Evolutionary conservation across 2,113 vertebrate genomes (phyloP).

Genomic region (Stegastes partitus): DNA sequence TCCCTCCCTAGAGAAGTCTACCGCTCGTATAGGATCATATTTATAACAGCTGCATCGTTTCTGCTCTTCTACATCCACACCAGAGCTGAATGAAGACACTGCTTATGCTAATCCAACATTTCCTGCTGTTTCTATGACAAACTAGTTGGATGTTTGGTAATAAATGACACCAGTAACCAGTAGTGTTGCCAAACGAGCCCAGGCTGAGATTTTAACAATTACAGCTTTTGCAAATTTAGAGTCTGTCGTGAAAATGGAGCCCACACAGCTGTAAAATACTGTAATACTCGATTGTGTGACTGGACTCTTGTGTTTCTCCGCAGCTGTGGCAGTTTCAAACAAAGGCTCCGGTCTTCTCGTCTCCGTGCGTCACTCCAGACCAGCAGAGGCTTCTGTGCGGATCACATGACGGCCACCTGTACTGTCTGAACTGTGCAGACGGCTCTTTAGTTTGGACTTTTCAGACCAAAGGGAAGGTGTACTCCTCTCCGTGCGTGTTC

Average conservation of each 20-base stretch:
- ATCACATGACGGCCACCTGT: slow-evolving; percentile 91
- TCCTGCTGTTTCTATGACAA: not conserved
- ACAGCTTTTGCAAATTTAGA: not conserved
- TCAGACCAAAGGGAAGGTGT: slow-evolving; percentile 89
- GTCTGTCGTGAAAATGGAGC: not conserved
- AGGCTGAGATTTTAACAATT: not conserved
- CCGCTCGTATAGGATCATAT: no score
- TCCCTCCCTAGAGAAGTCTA: no score
- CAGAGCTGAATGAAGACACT: no score
- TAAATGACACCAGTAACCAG: not conserved
- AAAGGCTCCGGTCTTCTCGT: slow-evolving; percentile 93
- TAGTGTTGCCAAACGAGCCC: not conserved
- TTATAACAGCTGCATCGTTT: no score
- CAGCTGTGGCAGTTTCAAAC: slow-evolving; percentile 92
- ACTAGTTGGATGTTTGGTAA: not conserved
- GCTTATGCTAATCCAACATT: no score
- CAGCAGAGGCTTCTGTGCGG: slow-evolving; percentile 89
- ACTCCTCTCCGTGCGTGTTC: slow-evolving; percentile 91
- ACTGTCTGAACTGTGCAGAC: slow-evolving; percentile 86
- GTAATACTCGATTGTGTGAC: not conserved
- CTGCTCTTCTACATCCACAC: no score
- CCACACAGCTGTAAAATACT: not conserved
- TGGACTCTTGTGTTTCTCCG: slow-evolving; percentile 6
- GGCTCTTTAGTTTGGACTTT: slow-evolving; percentile 91
- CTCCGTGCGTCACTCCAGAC: slow-evolving; percentile 86